phyloP scores from a whole-genome alignment of 2,888 invertebrate genomes.

The Galerucella nymphaeae region DNA sequence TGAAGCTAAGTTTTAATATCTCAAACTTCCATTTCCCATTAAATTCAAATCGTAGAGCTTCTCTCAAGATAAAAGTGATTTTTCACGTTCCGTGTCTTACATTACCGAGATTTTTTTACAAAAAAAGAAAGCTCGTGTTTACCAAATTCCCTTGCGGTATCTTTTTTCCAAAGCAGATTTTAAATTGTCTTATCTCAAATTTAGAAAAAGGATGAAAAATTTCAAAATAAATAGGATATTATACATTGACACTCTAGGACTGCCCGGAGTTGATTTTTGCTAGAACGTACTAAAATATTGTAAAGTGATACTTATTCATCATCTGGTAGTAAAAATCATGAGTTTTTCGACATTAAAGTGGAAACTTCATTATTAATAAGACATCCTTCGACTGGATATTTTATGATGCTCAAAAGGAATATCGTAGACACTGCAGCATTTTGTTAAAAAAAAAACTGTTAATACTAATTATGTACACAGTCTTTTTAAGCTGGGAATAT shows the following conservation, averaged over 20 bases:
- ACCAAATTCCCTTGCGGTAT: not conserved
- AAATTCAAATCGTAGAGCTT: conserved; percentile 23
- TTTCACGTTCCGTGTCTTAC: conserved; percentile 8
- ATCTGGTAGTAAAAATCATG: too few species aligned
- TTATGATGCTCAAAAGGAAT: too few species aligned
- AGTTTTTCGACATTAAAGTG: too few species aligned
- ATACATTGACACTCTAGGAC: not conserved
- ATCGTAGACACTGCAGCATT: not conserved
- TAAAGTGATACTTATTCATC: too few species aligned
- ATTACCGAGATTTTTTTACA: not conserved
- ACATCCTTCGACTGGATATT: too few species aligned
- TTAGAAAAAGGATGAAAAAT: not conserved
- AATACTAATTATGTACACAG: conserved; percentile 29
- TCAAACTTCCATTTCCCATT: conserved; percentile 16
- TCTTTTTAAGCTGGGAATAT: conserved; percentile 32
- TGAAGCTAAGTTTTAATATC: conserved; percentile 8
- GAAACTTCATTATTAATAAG: too few species aligned
- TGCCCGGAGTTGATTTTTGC: too few species aligned
- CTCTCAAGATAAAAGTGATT: conserved; percentile 19
- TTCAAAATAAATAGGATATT: not conserved
- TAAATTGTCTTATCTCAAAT: not conserved
- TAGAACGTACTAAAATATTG: too few species aligned
- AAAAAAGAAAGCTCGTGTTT: not conserved
- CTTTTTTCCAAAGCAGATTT: not conserved
- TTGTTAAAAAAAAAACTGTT: not conserved